phyloP scores from a whole-genome alignment of 23 tunicate species.

The Styela clava region DNA sequence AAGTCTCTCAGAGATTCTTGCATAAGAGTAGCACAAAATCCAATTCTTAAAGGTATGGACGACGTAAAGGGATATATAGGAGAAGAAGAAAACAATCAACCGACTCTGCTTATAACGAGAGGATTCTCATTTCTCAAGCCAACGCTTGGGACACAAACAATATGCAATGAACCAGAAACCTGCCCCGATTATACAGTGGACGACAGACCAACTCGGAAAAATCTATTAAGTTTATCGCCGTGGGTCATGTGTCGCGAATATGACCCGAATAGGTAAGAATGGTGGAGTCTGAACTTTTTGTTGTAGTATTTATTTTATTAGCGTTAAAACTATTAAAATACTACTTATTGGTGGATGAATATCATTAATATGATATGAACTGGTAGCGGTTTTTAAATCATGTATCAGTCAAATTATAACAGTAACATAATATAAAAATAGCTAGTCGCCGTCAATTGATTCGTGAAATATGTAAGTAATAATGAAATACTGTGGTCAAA shows the following conservation, averaged over 20 bases:
- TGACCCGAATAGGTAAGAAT: slow-evolving; percentile 37
- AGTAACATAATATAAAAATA: too few species aligned
- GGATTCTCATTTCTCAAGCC: not conserved
- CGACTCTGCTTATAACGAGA: not conserved
- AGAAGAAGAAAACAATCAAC: not conserved
- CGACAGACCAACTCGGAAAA: not conserved
- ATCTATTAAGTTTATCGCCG: slow-evolving; percentile 28
- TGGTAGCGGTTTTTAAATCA: too few species aligned
- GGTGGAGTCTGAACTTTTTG: not conserved
- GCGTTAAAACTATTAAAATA: too few species aligned
- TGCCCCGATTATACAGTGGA: slow-evolving; percentile 15
- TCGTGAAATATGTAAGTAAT: too few species aligned
- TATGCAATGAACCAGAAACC: not conserved
- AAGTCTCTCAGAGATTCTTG: slow-evolving; percentile 12
- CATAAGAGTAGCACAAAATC: slow-evolving; percentile 19
- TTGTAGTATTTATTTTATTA: not conserved
- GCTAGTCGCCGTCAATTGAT: too few species aligned
- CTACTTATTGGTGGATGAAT: too few species aligned
- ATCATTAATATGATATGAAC: too few species aligned
- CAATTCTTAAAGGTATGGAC: slow-evolving; percentile 12
- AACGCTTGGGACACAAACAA: not conserved
- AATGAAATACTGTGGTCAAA: too few species aligned
- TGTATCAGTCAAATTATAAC: too few species aligned
- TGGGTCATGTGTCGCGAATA: slow-evolving; percentile 15
- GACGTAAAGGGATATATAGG: slow-evolving; percentile 5